phyloP scores from a whole-genome alignment of 2,888 invertebrate genomes.

The Teinopalpus imperialis region DNA sequence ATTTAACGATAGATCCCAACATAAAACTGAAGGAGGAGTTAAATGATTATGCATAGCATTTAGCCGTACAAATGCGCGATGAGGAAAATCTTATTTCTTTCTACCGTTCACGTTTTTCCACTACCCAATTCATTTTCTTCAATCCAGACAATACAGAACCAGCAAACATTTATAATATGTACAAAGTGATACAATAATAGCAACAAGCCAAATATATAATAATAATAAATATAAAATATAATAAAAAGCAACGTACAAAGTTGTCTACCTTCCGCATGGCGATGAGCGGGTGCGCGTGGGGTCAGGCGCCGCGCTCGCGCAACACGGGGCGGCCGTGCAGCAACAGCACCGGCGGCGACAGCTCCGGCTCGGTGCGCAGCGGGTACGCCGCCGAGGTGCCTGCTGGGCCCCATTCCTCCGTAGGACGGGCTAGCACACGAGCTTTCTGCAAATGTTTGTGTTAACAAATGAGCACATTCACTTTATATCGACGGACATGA shows the following conservation, averaged over 20 bases:
- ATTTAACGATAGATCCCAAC: too few relatives aligned
- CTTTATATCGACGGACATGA: too few relatives aligned
- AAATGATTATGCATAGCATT: too few relatives aligned
- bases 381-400: conserved; percentile 73
- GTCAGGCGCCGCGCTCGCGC: conserved; percentile 81
- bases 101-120: too few relatives aligned
- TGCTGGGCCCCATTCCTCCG: conserved; percentile 87
- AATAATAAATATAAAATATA: neutral
- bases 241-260: conserved; percentile 9
- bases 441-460: conserved; percentile 84
- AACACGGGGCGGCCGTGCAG: conserved; percentile 77
- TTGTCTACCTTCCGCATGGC: conserved; percentile 65
- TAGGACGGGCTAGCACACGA: conserved; percentile 84
- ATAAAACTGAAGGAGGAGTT: too few relatives aligned
- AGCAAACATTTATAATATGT: too few relatives aligned
- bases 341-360: conserved; percentile 73
- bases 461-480: too few relatives aligned
- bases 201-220: conserved; percentile 12
- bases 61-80: too few relatives aligned
- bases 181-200: too few relatives aligned
- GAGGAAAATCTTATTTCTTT: too few relatives aligned
- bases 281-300: conserved; percentile 68
- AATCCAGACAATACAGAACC: too few relatives aligned
- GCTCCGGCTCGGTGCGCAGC: conserved; percentile 70
- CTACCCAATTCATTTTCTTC: too few relatives aligned